Base-by-base conservation (phyloP, 1,140 invertebrate species). In the Augochlora pura region DNA sequence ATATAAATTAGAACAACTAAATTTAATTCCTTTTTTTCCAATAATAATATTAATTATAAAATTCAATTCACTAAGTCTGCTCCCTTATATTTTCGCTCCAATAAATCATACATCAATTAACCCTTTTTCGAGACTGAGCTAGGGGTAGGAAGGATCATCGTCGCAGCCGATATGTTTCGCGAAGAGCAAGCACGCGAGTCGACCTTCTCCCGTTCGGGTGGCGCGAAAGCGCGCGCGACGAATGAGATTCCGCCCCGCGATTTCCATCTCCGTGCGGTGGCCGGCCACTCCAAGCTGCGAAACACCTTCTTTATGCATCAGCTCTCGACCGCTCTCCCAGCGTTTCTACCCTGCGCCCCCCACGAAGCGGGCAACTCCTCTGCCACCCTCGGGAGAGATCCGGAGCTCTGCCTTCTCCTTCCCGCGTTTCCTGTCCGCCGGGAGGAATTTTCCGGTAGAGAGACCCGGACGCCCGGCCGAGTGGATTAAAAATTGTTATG, bases 401-500 rank as follows among this genome's bases (percentile, higher is more conserved):
- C n/a, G n/a, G n/a, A n/a, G n/a, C n/a, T 25, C 59, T 42, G 23
- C 1, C 46, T 14, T 39, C 38, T 9, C 52, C 49, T 59, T 83
- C 70, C 72, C 7, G 23, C 8, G n/a, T n/a, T 69, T 27, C 54
- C 62, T 63, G 16, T 67, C 64, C 71, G 63, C 25, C 25, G 54
- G 57, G 62, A 80, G 73, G 82, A 85, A 83, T 86, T 85, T 79
- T 68, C 59, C 60, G 46, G 62, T 63, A 46, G 69, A 63, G 38
- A 27, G 63, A 46, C 42, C 79, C 42, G 74, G 14, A 7, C 27
- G 60, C 32, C 32, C 71, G 75, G 38, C 59, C 80, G 82, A 86
- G 80, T 85, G 77, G 83, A 85, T 85, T 86, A 86, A 84, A 86
- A 86, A 86, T 86, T 86, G 83, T 86, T 85, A 80, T 80, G 46